Base-by-base conservation (phyloP, 2,797 vertebrate species). In the Rhadinocentrus ornatus region DNA sequence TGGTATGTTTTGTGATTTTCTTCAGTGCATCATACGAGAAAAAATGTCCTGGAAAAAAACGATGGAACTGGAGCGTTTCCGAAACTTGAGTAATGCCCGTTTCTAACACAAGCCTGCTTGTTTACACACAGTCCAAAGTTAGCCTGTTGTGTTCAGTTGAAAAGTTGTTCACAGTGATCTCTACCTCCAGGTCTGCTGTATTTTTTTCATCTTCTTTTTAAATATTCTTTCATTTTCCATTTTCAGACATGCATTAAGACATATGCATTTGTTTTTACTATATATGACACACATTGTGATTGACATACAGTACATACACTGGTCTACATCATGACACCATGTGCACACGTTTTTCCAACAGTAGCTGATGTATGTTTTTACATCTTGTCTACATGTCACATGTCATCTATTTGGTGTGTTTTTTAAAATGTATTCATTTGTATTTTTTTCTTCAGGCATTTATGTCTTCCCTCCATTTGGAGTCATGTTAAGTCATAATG, bases 131-230 rank as follows among this genome's bases (percentile, higher is more conserved):
- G 54, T 54, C 56, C 67, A 71, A 44, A 74, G 65, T 77, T 63
- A 60, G 4, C 64, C 41, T 56, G 77, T 63, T 55, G 65, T 55
- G 55, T 76, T 67, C n/a, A 15, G 75, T 66, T 74, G 73, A 83
- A 84, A 86, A 56, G 80, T 86, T 89, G 80, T 90, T 94, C 92
- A 94, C 92, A 92, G 90, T 94, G 90, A 91, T 94, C 75, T 83
- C 89, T 89, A 92, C 87, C 85, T 88, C 89, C 74, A 86, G 87
- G 91, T 94, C 92, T 81, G 78, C 69, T 78, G 82, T 78, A 87
- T 77, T 65, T 71, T 80, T 75, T 78, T 76, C 26, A 20, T 70
- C 44, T 67, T 79, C 82, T 86, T 69, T 82, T 86, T 71, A 76
- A 73, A 88, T 89, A 83, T 82, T 86, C 37, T 89, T 67, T 73